These are phyloP conservation scores for Drosophila neocordata DNA, from an alignment of 1,140 invertebrate genomes.

Conservation along the genomic window DNA sequence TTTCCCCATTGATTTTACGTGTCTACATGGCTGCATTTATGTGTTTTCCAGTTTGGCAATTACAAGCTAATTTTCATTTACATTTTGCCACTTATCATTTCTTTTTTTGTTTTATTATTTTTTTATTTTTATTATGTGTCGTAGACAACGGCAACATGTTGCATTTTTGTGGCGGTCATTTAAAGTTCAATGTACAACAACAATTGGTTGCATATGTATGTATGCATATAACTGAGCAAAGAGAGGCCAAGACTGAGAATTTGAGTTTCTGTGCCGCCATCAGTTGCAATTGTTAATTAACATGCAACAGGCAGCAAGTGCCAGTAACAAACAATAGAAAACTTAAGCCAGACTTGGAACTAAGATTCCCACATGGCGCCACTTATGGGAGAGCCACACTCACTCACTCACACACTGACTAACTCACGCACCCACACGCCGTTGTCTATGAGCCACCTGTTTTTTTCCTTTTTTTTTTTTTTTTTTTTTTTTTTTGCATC, in stretches of 20 bases:
- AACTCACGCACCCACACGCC: neutral
- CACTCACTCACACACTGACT: neutral
- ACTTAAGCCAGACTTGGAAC: slow-evolving; percentile 38
- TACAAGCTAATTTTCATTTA: slow-evolving; percentile 58
- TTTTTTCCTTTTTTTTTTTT: neutral
- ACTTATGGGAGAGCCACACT: neutral
- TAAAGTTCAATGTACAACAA: slow-evolving; percentile 64
- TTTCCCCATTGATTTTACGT: slow-evolving; percentile 16
- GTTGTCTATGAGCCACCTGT: neutral
- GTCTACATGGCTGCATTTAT: slow-evolving; percentile 31
- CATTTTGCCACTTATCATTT: slow-evolving; percentile 48
- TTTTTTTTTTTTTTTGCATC: too few relatives aligned
- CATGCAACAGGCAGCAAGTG: slow-evolving; percentile 29
- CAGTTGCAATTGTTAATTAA: slow-evolving; percentile 57
- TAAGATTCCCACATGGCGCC: slow-evolving; percentile 49
- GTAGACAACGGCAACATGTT: slow-evolving; percentile 31
- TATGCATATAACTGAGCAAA: neutral
- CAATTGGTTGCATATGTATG: slow-evolving; percentile 21
- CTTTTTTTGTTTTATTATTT: slow-evolving; percentile 30
- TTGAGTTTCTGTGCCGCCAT: slow-evolving; percentile 3
- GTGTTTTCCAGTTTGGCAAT: slow-evolving; percentile 48
- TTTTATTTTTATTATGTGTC: slow-evolving; percentile 15
- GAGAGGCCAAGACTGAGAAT: slow-evolving; percentile 28
- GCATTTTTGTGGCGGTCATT: slow-evolving; percentile 48
- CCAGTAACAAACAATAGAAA: slow-evolving; percentile 47